Conservation (phyloP, 2,888 invertebrate genomes). For the Elgonia sp. region DNA sequence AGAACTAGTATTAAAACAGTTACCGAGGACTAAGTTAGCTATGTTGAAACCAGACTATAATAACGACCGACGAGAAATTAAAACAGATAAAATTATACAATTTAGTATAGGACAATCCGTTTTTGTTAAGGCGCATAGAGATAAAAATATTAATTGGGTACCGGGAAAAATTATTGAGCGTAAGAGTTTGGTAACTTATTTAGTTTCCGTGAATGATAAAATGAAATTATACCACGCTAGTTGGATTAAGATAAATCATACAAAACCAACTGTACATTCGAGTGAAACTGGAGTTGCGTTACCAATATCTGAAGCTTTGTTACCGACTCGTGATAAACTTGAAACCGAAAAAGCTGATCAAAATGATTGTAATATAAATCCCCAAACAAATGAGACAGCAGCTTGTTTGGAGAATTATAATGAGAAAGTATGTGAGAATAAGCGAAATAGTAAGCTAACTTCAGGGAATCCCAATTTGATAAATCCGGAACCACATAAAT, state of each 20-base stretch:
- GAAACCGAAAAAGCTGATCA: background rate
- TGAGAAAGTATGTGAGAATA: too few species aligned
- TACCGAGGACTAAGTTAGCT: slow-evolving; percentile 52
- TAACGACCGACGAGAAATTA: background rate
- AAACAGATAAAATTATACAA: slow-evolving; percentile 26
- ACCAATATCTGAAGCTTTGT: slow-evolving; percentile 1
- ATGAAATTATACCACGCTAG: slow-evolving; percentile 5
- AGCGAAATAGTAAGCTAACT: too few species aligned
- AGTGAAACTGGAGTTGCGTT: background rate
- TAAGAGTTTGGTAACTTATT: background rate
- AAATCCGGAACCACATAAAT: too few species aligned
- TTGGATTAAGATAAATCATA: background rate
- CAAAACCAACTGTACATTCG: background rate
- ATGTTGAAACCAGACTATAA: slow-evolving; percentile 54
- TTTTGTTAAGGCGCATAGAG: slow-evolving; percentile 12
- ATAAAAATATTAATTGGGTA: slow-evolving; percentile 57
- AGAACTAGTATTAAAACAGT: slow-evolving; percentile 57
- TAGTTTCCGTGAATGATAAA: background rate
- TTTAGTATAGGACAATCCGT: slow-evolving; percentile 41
- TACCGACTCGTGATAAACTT: background rate
- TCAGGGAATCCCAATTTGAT: too few species aligned
- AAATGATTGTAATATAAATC: too few species aligned
- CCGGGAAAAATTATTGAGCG: slow-evolving; percentile 39
- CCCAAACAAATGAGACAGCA: too few species aligned
- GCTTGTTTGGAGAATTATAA: too few species aligned